Conservation (phyloP, 2,113 vertebrate genomes). For the Crotalus helleri region DNA sequence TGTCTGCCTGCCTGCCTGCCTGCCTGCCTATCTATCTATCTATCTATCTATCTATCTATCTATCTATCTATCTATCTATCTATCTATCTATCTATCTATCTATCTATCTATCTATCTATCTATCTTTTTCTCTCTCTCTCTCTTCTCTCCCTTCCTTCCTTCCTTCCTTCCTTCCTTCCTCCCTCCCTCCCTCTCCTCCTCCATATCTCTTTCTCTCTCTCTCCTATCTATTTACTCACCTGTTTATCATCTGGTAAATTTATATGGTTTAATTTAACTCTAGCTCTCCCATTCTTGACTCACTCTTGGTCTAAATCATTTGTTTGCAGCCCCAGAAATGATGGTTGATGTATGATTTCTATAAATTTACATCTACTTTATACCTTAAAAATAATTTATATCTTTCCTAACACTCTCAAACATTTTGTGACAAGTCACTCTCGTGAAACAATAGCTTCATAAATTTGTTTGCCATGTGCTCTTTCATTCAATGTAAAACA, state of each 20-base stretch:
- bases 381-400: background rate
- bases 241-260: background rate
- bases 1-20: too few species aligned
- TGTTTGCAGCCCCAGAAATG: background rate
- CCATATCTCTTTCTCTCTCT: too few species aligned
- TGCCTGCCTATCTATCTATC: too few species aligned
- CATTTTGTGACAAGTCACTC: background rate
- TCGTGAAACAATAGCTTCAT: conserved; percentile 39
- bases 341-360: background rate
- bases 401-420: background rate
- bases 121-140: too few species aligned
- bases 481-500: conserved; percentile 18
- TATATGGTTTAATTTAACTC: background rate
- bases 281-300: background rate
- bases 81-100: too few species aligned
- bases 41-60: too few species aligned
- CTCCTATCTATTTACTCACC: background rate
- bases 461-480: conserved; percentile 43
- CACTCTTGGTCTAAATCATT: background rate
- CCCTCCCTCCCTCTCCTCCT: too few species aligned
- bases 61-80: too few species aligned
- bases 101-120: too few species aligned
- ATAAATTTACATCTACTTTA: background rate
- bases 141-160: too few species aligned
- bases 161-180: too few species aligned